phyloP scores from a whole-genome alignment of 2,797 vertebrate species.

The Ibycter americanus region DNA sequence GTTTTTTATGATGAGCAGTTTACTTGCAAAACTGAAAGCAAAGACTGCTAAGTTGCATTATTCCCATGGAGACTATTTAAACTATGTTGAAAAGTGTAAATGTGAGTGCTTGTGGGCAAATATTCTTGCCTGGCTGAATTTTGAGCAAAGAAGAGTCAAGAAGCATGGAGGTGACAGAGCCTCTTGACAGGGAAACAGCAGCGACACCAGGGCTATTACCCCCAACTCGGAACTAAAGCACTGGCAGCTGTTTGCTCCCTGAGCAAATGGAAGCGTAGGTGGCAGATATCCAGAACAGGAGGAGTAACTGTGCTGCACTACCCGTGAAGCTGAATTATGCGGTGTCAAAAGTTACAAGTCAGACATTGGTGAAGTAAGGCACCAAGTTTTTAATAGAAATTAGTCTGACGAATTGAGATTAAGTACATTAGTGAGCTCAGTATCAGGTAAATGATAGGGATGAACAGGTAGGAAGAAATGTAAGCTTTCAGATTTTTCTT shows the following conservation, averaged over 20 bases:
- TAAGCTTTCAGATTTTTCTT: background rate
- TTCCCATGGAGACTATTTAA: background rate
- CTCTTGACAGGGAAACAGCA: background rate
- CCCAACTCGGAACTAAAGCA: background rate
- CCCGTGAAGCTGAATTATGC: background rate
- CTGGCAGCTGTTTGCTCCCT: background rate
- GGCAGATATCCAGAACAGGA: background rate
- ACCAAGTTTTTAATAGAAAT: background rate
- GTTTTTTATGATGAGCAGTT: background rate
- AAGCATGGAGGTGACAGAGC: background rate
- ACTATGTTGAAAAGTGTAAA: background rate
- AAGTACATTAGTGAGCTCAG: background rate
- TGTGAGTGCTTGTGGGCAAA: background rate
- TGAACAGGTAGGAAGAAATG: background rate
- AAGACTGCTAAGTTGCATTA: background rate
- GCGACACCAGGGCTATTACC: background rate
- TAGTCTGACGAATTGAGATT: background rate
- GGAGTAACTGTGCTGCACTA: background rate
- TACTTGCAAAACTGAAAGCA: background rate
- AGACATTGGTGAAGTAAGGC: background rate
- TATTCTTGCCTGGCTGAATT: background rate
- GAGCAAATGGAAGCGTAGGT: background rate
- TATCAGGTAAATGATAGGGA: background rate
- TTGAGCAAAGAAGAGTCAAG: background rate
- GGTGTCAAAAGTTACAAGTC: background rate